Percentiles rank a stretch among this genome's conserved stretches.
phyloP scores from a whole-genome alignment of 2,113 vertebrate genomes.

The Mellivora capensis region DNA sequence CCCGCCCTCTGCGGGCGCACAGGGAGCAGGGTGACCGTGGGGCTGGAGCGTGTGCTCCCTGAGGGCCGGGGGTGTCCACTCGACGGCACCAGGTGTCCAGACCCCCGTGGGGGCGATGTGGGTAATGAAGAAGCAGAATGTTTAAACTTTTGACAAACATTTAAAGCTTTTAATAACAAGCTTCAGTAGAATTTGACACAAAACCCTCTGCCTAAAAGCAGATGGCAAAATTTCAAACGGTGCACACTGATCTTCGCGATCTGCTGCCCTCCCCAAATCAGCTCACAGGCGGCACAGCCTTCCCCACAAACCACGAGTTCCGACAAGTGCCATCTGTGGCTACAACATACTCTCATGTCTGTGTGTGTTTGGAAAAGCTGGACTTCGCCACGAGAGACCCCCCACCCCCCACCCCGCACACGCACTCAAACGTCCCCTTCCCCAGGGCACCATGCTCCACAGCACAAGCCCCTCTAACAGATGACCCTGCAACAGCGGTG shows the following conservation, averaged over 20 bases:
- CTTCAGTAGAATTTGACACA: background rate
- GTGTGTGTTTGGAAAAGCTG: background rate
- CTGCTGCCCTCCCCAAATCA: background rate
- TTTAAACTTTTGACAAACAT: background rate
- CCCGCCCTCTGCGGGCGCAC: rapidly evolving
- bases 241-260: background rate
- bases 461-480: background rate
- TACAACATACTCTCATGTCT: rapidly evolving
- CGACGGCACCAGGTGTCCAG: background rate
- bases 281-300: rapidly evolving
- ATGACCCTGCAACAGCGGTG: background rate
- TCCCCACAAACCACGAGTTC: too few species aligned
- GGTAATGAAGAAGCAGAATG: background rate
- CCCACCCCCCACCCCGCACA: too few species aligned
- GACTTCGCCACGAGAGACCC: background rate
- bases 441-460: background rate
- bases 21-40: background rate
- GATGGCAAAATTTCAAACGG: background rate
- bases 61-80: background rate
- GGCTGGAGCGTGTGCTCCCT: rapidly evolving
- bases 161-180: background rate
- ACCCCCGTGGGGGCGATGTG: background rate
- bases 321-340: rapidly evolving
- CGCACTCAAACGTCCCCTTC: background rate
- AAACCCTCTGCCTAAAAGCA: background rate